A percentile compares a stretch with the other conserved stretches of the same genome.
phyloP scores from a whole-genome alignment of 2,797 vertebrate genomes.

The Pseudotriccus pelzelni region DNA sequence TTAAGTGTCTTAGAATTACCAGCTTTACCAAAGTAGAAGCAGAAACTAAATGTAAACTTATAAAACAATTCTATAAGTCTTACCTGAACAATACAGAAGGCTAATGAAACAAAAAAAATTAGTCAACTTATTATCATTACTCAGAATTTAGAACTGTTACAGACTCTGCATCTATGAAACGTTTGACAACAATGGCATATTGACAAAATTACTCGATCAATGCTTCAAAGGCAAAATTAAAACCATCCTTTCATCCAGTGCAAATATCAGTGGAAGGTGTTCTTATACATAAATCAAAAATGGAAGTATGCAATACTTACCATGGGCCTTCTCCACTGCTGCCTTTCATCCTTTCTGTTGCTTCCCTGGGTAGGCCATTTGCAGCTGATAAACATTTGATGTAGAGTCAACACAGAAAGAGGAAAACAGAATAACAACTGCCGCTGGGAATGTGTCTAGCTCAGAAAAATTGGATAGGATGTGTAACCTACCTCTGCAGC shows the following conservation, averaged over 20 bases:
- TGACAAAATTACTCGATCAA: background rate
- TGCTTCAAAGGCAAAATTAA: conserved; percentile 14
- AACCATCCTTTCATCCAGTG: background rate
- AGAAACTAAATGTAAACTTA: background rate
- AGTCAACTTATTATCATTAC: background rate
- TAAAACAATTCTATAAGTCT: background rate
- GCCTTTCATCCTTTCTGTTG: background rate
- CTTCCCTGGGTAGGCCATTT: background rate
- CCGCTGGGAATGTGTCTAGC: background rate
- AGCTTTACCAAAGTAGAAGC: background rate
- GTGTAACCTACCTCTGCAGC: background rate
- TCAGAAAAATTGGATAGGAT: background rate
- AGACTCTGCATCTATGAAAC: background rate
- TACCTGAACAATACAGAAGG: background rate
- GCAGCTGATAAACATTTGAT: background rate
- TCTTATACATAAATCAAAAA: background rate
- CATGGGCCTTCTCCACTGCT: background rate
- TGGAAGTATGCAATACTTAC: background rate
- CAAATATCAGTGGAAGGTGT: background rate
- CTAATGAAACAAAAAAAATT: background rate
- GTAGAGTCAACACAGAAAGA: background rate
- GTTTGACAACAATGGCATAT: background rate
- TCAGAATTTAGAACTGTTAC: background rate
- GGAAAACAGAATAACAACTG: background rate
- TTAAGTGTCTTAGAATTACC: background rate